phyloP scores from a whole-genome alignment of 2,888 invertebrate species.

The Caenorhabditis angaria region DNA sequence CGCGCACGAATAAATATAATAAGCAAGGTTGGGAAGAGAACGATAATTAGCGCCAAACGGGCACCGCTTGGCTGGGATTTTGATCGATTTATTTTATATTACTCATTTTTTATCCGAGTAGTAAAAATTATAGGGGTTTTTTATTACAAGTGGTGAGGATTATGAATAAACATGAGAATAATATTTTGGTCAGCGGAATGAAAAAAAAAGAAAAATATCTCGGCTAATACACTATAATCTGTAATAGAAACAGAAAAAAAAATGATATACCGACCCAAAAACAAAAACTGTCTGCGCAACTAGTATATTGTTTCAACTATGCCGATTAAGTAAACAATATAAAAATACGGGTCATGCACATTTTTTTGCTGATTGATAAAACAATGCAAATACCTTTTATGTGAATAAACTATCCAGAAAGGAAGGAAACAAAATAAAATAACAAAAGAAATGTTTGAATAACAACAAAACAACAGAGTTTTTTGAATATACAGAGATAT shows the following conservation, averaged over 20 bases:
- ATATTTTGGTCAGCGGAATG: too few relatives aligned
- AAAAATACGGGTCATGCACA: slow-evolving; percentile 1
- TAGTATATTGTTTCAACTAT: slow-evolving; percentile 2
- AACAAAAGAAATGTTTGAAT: not conserved
- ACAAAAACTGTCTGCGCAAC: not conserved
- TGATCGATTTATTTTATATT: slow-evolving; percentile 2
- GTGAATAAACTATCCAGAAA: not conserved
- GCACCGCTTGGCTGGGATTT: not conserved
- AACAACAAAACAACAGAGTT: not conserved
- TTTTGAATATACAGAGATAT: not conserved
- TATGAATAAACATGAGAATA: slow-evolving; percentile 1
- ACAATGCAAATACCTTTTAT: slow-evolving; percentile 1
- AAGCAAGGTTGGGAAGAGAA: not conserved
- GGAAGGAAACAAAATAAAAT: not conserved
- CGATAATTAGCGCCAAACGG: not conserved
- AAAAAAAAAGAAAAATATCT: not conserved
- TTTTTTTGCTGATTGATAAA: not conserved
- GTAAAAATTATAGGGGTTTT: not conserved
- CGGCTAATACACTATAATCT: not conserved
- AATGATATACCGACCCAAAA: not conserved
- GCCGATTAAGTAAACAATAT: not conserved
- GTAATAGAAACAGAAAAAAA: too few relatives aligned
- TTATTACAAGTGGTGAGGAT: not conserved
- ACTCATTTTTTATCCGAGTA: not conserved
- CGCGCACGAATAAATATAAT: not conserved